Percentiles rank a stretch among this genome's conserved stretches.
Evolutionary conservation across 2,888 invertebrate species (phyloP).

Genomic region (Calameuta idolon): DNA sequence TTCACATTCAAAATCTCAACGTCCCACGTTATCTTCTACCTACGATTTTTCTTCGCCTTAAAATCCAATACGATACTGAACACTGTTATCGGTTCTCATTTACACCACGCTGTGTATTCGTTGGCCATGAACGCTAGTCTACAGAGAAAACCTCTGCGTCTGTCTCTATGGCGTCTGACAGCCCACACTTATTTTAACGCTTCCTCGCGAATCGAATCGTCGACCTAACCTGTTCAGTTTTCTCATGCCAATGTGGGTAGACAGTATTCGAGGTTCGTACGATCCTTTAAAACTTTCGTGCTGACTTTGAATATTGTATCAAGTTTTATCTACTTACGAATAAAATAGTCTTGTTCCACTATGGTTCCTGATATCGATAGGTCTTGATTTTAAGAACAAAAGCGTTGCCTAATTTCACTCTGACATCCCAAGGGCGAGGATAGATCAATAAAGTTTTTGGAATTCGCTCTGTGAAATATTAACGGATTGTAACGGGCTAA

Average conservation of each 20-base stretch:
- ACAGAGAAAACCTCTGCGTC: not conserved
- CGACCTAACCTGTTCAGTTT: not conserved
- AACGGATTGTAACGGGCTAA: not conserved
- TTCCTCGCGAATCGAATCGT: slow-evolving; percentile 6
- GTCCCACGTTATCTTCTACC: not conserved
- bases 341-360: not conserved
- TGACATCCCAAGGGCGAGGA: not conserved
- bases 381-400: not conserved
- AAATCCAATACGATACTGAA: not conserved
- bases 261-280: not conserved
- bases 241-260: slow-evolving; percentile 4
- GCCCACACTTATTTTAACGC: slow-evolving; percentile 2
- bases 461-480: not conserved
- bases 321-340: not conserved
- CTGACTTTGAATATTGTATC: not conserved
- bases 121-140: not conserved
- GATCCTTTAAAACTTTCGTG: not conserved
- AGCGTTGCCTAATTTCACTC: not conserved
- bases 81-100: not conserved
- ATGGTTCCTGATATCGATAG: not conserved
- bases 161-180: not conserved
- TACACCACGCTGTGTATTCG: not conserved
- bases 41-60: not conserved
- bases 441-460: not conserved
- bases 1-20: not conserved